Conservation (phyloP, 2,113 vertebrate species). For the Heloderma charlesbogerti region DNA sequence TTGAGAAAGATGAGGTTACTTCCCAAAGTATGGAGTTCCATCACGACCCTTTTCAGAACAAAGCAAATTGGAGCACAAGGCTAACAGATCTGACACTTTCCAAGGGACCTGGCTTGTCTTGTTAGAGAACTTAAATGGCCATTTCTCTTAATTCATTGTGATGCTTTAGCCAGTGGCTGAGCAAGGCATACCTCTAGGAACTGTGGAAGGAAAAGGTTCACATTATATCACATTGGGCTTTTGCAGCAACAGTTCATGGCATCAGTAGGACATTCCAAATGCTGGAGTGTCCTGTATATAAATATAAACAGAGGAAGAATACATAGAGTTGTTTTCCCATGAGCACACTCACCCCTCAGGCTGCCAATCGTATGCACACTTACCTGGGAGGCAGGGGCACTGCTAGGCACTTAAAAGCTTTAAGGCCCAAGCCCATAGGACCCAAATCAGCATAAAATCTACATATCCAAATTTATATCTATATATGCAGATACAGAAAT, state of each 20-base stretch:
- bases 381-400: not conserved
- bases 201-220: not conserved
- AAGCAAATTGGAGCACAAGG: conserved; percentile 36
- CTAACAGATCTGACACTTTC: conserved; percentile 40
- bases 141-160: conserved; percentile 20
- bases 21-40: conserved; percentile 40
- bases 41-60: not conserved
- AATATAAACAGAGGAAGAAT: conserved; percentile 1
- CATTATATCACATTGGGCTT: not conserved
- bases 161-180: not conserved
- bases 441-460: too few relatives aligned
- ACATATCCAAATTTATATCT: too few relatives aligned
- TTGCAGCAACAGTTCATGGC: conserved; percentile 9
- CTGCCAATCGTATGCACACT: not conserved
- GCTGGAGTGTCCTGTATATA: not conserved
- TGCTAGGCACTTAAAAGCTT: too few relatives aligned
- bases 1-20: conserved; percentile 33
- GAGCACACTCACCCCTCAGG: not conserved
- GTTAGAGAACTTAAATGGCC: conserved; percentile 23
- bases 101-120: not conserved
- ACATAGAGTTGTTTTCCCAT: not conserved
- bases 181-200: not conserved
- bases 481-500: too few relatives aligned
- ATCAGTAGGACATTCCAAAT: conserved; percentile 5
- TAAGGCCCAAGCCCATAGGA: too few relatives aligned